phyloP scores from a whole-genome alignment of 2,888 invertebrate genomes.

The Notodonta ziczac region DNA sequence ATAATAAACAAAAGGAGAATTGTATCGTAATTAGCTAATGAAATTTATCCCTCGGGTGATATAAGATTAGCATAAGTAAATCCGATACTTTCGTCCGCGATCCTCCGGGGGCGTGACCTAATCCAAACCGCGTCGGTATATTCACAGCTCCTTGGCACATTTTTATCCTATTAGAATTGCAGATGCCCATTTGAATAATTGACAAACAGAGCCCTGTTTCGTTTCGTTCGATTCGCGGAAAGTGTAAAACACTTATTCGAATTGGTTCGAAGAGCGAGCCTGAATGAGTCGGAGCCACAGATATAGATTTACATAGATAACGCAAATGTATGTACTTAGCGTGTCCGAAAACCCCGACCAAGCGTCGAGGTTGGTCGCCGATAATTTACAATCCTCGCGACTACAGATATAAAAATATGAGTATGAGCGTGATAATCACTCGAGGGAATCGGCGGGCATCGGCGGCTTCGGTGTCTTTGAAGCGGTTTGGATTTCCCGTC shows the following conservation, averaged over 20 bases:
- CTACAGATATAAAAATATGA: too few relatives aligned
- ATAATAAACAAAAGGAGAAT: not conserved
- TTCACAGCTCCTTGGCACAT: conserved; percentile 60
- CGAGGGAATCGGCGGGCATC: too few relatives aligned
- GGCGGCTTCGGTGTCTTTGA: too few relatives aligned
- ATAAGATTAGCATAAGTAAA: conserved; percentile 71
- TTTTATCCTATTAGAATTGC: conserved; percentile 60
- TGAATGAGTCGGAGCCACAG: conserved; percentile 46
- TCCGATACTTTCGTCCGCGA: conserved; percentile 56
- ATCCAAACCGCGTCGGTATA: conserved; percentile 54
- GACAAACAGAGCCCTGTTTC: conserved; percentile 57
- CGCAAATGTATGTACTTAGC: too few relatives aligned
- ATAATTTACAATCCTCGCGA: too few relatives aligned
- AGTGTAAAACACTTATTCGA: conserved; percentile 54
- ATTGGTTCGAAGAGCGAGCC: conserved; percentile 46
- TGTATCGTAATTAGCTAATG: conserved; percentile 1
- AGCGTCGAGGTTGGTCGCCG: too few relatives aligned
- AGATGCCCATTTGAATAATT: conserved; percentile 63
- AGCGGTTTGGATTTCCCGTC: too few relatives aligned
- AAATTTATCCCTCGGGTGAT: conserved; percentile 57
- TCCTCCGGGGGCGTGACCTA: conserved; percentile 51
- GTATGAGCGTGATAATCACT: too few relatives aligned
- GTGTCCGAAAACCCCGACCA: too few relatives aligned
- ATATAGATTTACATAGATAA: too few relatives aligned
- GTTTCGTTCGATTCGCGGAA: conserved; percentile 41